A percentile compares a stretch with the other conserved stretches of the same genome.
Conservation (phyloP, 30 jellyfish, hydroid and myxozoan species). For the Cassiopea andromeda region DNA sequence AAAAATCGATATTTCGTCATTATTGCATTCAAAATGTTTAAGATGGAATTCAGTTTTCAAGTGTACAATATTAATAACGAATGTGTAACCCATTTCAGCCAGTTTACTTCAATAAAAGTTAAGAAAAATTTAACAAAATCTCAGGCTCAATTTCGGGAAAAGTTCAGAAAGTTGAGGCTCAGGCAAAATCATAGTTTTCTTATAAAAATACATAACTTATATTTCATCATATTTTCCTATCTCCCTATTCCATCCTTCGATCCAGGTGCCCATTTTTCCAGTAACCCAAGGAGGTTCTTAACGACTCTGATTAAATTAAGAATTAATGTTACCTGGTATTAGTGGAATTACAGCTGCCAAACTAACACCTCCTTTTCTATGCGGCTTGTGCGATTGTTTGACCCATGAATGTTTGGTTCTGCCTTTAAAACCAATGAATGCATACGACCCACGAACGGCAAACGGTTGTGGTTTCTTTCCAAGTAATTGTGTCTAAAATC, state of each 20-base stretch:
- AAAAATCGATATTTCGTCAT: too few relatives aligned
- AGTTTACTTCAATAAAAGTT: too few relatives aligned
- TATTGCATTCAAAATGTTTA: too few relatives aligned
- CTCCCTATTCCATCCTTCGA: background rate
- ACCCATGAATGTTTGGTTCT: conserved; percentile 39
- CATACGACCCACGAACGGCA: conserved; percentile 41
- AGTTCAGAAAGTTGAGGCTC: too few relatives aligned
- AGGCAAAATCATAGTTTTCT: too few relatives aligned
- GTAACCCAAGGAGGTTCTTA: background rate
- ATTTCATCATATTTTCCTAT: too few relatives aligned
- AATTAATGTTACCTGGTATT: conserved; percentile 27
- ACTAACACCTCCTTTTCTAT: conserved; percentile 17
- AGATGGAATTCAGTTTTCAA: too few relatives aligned
- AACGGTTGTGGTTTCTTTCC: conserved; percentile 26
- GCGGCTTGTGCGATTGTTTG: conserved; percentile 22
- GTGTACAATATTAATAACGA: too few relatives aligned
- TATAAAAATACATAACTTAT: too few relatives aligned
- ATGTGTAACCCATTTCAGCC: too few relatives aligned
- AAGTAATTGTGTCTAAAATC: conserved; percentile 36
- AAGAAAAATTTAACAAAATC: too few relatives aligned
- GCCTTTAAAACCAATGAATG: conserved; percentile 74
- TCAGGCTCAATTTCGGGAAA: too few relatives aligned
- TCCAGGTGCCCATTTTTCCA: background rate
- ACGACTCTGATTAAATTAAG: background rate
- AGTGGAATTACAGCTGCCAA: conserved; percentile 21